These are phyloP conservation scores for Oryzias woworae DNA, from an alignment of 2,113 vertebrate genomes.

Conservation along the genomic window DNA sequence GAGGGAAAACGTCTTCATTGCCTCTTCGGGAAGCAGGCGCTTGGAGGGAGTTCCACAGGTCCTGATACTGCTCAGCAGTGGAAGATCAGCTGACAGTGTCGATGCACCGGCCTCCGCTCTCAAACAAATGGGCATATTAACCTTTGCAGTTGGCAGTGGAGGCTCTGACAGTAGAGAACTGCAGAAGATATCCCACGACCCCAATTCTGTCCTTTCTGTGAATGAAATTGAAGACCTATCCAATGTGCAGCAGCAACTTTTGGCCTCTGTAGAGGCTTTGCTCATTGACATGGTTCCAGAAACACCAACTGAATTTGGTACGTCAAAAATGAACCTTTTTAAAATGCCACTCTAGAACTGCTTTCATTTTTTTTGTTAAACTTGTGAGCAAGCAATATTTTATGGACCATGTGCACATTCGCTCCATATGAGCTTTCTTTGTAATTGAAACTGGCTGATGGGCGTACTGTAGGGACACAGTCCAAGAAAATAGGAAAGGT, in stretches of 20 bases:
- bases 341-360: background rate
- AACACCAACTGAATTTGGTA: conserved; percentile 21
- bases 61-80: conserved; percentile 61
- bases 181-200: conserved; percentile 36
- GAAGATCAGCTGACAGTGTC: conserved; percentile 57
- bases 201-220: conserved; percentile 8
- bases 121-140: conserved; percentile 48
- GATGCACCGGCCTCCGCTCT: conserved; percentile 48
- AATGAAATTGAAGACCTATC: conserved; percentile 71
- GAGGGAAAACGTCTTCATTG: conserved; percentile 75
- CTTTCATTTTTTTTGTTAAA: too few species aligned
- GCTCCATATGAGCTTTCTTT: too few species aligned
- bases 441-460: too few species aligned
- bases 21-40: conserved; percentile 79
- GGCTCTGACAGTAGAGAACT: conserved; percentile 22
- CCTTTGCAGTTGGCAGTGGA: conserved; percentile 39
- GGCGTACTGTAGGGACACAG: too few species aligned
- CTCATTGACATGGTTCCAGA: background rate
- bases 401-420: conserved; percentile 7
- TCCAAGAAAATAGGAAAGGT: conserved; percentile 2
- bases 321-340: background rate
- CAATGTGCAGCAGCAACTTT: conserved; percentile 40
- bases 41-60: conserved; percentile 80
- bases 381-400: too few species aligned
- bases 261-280: conserved; percentile 26